Conservation (phyloP, 2,888 invertebrate genomes). For the Tridacna crocea region DNA sequence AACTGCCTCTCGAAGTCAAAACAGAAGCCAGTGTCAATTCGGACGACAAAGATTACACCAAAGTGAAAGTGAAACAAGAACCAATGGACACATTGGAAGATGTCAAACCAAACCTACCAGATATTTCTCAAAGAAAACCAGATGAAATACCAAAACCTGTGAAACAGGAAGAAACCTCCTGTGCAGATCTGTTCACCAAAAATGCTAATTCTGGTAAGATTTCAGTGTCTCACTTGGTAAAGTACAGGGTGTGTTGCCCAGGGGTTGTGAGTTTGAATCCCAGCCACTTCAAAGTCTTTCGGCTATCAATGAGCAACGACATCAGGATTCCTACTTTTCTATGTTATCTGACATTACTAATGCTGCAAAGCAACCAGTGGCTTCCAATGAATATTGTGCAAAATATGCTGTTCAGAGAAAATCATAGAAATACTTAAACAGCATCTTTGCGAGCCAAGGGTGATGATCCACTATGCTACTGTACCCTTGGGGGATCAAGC, state of each 20-base stretch:
- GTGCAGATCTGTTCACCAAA: slow-evolving; percentile 62
- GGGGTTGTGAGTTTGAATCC: neutral
- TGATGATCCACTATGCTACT: too few species aligned
- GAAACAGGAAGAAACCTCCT: slow-evolving; percentile 39
- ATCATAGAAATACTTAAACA: too few species aligned
- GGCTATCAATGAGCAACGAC: too few species aligned
- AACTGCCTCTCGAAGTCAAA: slow-evolving; percentile 65
- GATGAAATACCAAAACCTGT: slow-evolving; percentile 31
- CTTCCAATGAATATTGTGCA: too few species aligned
- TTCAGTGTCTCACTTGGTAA: neutral
- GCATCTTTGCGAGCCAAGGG: too few species aligned
- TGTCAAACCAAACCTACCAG: slow-evolving; percentile 10
- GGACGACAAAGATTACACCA: slow-evolving; percentile 39
- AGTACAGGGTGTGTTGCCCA: neutral
- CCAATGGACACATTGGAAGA: slow-evolving; percentile 41
- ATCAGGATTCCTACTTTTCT: too few species aligned
- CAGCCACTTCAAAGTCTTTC: too few species aligned
- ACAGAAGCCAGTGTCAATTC: slow-evolving; percentile 39
- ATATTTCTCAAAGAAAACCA: slow-evolving; percentile 12
- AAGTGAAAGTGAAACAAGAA: slow-evolving; percentile 59
- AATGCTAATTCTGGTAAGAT: slow-evolving; percentile 23
- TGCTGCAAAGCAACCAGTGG: too few species aligned
- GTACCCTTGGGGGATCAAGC: too few species aligned
- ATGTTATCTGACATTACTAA: too few species aligned
- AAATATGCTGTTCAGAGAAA: too few species aligned